Evolutionary conservation across 1,140 invertebrate genomes (phyloP).

Genomic region (Cyclargus thomasi): DNA sequence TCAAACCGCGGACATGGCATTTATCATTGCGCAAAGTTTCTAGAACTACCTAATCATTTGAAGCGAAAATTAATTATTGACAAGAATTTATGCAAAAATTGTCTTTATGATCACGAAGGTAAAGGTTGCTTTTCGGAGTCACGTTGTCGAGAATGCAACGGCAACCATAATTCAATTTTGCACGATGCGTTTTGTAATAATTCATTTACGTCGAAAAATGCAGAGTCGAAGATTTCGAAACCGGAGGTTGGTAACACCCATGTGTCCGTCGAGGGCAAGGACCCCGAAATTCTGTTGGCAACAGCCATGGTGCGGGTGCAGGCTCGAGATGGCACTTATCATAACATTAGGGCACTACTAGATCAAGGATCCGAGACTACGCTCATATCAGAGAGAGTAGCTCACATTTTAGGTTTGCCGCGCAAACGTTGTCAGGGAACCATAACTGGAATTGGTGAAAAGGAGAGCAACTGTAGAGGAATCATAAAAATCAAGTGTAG

Average conservation of each 20-base stretch:
- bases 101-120: conserved; percentile 17
- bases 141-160: conserved; percentile 21
- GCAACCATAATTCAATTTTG: conserved; percentile 18
- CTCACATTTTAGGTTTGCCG: conserved; percentile 24
- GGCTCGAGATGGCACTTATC: conserved; percentile 20
- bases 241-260: conserved; percentile 9
- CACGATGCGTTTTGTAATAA: conserved; percentile 18
- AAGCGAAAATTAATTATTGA: conserved; percentile 16
- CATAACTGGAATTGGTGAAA: conserved; percentile 23
- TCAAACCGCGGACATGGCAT: conserved; percentile 12
- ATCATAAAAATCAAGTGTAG: conserved; percentile 21
- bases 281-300: conserved; percentile 17
- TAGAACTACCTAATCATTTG: conserved; percentile 6
- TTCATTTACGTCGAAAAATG: conserved; percentile 18
- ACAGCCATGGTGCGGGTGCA: conserved; percentile 17
- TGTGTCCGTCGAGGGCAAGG: conserved; percentile 10
- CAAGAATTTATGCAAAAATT: conserved; percentile 18
- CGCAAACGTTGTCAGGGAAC: conserved; percentile 20
- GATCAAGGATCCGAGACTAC: conserved; percentile 35
- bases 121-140: conserved; percentile 17
- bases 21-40: conserved; percentile 17
- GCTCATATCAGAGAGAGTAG: conserved; percentile 29
- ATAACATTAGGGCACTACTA: conserved; percentile 28
- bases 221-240: conserved; percentile 7
- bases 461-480: conserved; percentile 24